A percentile compares a stretch with the other conserved stretches of the same genome.
Evolutionary conservation across 2,888 invertebrate genomes (phyloP).

Genomic region (Ceraclea dissimilis): DNA sequence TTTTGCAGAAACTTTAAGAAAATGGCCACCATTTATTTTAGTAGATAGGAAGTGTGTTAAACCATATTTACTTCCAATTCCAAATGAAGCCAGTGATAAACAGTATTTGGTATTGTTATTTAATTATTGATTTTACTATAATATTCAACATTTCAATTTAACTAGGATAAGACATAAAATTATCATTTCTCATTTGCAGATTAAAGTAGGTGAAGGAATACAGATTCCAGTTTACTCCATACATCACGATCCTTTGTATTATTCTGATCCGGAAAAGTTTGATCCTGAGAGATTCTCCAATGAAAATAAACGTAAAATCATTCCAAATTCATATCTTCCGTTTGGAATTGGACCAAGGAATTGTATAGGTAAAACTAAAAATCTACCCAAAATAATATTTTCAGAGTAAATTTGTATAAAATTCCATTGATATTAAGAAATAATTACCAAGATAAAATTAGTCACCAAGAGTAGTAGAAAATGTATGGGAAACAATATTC

Average conservation of each 20-base stretch:
- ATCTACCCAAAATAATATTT: too few species aligned
- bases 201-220: not conserved
- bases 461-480: too few species aligned
- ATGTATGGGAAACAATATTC: too few species aligned
- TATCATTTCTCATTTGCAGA: not conserved
- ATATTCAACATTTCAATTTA: not conserved
- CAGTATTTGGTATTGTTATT: not conserved
- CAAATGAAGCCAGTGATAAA: not conserved
- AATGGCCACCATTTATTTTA: slow-evolving; percentile 28
- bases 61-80: slow-evolving; percentile 28
- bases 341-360: slow-evolving; percentile 14
- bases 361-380: slow-evolving; percentile 10
- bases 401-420: too few species aligned
- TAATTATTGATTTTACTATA: not conserved
- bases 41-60: slow-evolving; percentile 32
- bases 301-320: slow-evolving; percentile 8
- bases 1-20: slow-evolving; percentile 28
- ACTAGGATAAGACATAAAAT: too few species aligned
- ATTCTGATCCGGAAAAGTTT: slow-evolving; percentile 6
- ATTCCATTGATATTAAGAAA: too few species aligned
- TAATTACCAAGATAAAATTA: too few species aligned
- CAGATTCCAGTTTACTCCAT: slow-evolving; percentile 1
- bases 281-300: slow-evolving; percentile 14
- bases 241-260: slow-evolving; percentile 8
- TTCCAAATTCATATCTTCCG: slow-evolving; percentile 4